Base-by-base conservation (phyloP, 2,797 vertebrate genomes). In the Kryptolebias ocellatus region DNA sequence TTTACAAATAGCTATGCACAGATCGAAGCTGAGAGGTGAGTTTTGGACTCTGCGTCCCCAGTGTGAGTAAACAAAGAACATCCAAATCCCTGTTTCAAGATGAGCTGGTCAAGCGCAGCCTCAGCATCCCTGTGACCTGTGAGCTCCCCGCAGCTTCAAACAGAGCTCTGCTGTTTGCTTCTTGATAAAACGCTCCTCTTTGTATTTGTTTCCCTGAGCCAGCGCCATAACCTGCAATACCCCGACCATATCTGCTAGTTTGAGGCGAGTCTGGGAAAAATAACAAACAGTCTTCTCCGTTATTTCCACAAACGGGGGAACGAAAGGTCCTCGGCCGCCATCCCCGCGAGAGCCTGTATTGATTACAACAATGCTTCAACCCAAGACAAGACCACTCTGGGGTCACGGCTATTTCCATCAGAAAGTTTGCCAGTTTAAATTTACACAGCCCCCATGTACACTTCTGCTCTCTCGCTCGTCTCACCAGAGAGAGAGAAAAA, bases 361-460 rank as follows among this genome's bases (percentile, higher is more conserved):
- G 94, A 95, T 94, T 94, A 94, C 92, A 93, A 92, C 92, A 90
- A 94, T 93, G 90, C 90, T 93, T 93, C 92, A 90, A 90, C 92
- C 91, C 89, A 87, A 92, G 89, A 93, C 92, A 93, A 92, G 90
- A 91, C 91, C 86, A 89, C 90, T 88, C 86, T 84, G 87, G 92
- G 94, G 93, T 94, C 93, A 94, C 83, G 64, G 90, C 89, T 91
- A 90, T 93, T 93, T 94, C 93, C 91, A 93, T 93, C 91, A 90
- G 90, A 94, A 94, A 94, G 92, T 94, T 94, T 94, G 91, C 90
- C 85, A 91, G 90, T 94, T 94, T 93, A 92, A 93, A 94, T 94
- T 92, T 92, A 90, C 87, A 91, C 89, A 84, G 83, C 86, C 89
- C 83, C 86, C 86, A 87, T 78, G 28, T 76, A 88, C 87, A 85